phyloP scores from a whole-genome alignment of 2,888 invertebrate genomes.

The Dinocampus coccinellae region DNA sequence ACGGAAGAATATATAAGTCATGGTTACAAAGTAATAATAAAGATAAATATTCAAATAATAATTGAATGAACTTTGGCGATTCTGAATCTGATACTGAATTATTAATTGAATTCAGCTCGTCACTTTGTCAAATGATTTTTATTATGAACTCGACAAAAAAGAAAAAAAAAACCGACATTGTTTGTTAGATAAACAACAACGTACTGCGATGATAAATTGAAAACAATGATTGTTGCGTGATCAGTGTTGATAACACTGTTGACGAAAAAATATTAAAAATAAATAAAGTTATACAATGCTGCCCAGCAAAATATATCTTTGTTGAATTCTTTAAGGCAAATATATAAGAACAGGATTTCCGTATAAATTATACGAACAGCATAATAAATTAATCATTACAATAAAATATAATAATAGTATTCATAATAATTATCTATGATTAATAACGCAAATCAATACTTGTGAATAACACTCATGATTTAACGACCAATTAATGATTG shows the following conservation, averaged over 20 bases:
- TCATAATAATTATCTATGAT: no score
- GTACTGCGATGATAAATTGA: not conserved
- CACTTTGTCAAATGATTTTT: slow-evolving; percentile 1
- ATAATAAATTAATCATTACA: not conserved
- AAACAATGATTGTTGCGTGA: not conserved
- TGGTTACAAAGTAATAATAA: not conserved
- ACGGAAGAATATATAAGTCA: not conserved
- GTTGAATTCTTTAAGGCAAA: not conserved
- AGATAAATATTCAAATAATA: slow-evolving; percentile 22
- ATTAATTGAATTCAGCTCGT: not conserved
- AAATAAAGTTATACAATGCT: not conserved
- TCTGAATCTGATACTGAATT: slow-evolving; percentile 1
- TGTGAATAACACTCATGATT: not conserved
- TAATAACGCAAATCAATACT: not conserved
- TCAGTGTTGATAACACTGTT: not conserved
- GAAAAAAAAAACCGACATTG: not conserved
- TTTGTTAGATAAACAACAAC: not conserved
- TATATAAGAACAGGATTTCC: not conserved
- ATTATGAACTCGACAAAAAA: not conserved
- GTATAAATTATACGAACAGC: not conserved
- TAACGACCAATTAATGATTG: not conserved
- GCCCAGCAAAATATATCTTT: not conserved
- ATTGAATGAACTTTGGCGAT: slow-evolving; percentile 10
- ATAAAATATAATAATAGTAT: no score
- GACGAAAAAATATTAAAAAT: not conserved